These are phyloP conservation scores for Sorex maritimensis DNA, from an alignment of 2,797 vertebrate species.

Conservation along the genomic window DNA sequence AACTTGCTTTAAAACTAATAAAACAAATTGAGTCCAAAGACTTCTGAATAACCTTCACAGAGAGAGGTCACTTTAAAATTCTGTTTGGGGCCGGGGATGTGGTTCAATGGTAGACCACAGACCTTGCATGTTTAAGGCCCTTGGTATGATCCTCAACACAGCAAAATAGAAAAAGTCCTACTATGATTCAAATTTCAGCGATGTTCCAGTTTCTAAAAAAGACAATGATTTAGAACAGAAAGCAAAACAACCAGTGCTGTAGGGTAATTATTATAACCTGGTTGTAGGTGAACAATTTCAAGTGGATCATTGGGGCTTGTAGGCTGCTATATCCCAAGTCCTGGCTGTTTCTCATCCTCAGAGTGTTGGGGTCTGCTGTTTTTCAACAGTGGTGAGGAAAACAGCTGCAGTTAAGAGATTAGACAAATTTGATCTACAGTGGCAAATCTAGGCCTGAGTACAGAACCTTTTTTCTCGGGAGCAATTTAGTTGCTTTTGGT, in stretches of 20 bases:
- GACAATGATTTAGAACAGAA: slow-evolving; percentile 33
- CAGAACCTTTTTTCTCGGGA: neutral
- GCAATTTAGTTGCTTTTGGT: slow-evolving; percentile 36
- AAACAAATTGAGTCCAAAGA: slow-evolving; percentile 47
- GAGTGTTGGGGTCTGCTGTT: neutral
- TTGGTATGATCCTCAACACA: no score
- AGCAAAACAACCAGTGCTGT: neutral
- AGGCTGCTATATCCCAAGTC: neutral
- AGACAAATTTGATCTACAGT: neutral
- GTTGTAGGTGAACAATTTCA: neutral
- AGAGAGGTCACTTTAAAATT: slow-evolving; percentile 48
- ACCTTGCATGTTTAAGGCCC: no score
- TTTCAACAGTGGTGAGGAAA: neutral
- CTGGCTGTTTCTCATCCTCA: neutral
- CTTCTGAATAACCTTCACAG: slow-evolving; percentile 29
- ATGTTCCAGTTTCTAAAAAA: slow-evolving; percentile 8
- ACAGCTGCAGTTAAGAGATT: neutral
- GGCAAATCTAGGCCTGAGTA: neutral
- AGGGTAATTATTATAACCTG: no score
- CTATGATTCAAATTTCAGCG: neutral
- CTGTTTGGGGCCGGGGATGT: neutral
- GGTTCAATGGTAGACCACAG: no score
- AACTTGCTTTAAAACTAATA: slow-evolving; percentile 50
- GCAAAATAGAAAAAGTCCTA: no score
- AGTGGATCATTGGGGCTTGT: neutral